Base-by-base conservation (phyloP, 2,888 invertebrate genomes). In the Nasonovia ribisnigri region DNA sequence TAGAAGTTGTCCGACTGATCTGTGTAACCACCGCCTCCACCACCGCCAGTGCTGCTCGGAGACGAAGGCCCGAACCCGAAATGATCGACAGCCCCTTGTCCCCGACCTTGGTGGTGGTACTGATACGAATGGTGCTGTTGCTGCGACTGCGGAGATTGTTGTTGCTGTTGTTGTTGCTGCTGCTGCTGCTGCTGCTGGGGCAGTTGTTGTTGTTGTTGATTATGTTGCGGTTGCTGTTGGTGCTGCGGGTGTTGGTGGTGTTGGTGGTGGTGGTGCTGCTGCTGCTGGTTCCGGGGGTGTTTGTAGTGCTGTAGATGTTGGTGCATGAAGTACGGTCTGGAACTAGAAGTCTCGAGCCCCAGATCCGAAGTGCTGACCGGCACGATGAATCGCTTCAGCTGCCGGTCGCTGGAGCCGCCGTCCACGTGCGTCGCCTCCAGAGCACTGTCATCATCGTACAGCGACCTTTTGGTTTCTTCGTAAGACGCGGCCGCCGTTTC, bases 11-110 rank as follows among this genome's bases (percentile, higher is more conserved):
- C 77, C 0, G 77, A 36, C 36, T 84, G 88, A 20, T 92, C 93
- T 29, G 88, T 84, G 5, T 92, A 88, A 10, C 84, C 91, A 29
- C 93, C 91, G 16, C 94, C 94, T 20, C 94, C 94, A 26, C 90
- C 92, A 1, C 87, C 92, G 24, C 86, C 29, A 42, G 54, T 87
- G 43, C 94, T 94, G 29, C 89, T 84, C 42, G 91, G 57, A 60
- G 89, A 86, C 51, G 67, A 88, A 36, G 89, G 60, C 1, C 91
- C 94, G 26, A 91, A 94, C 6, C 90, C 88, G 26, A 54, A 54
- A 11, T 67, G 48, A n/a, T 93, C 92, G n/a, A 46, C 42, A 10
- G 20, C 94, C 8, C 51, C 6, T 20, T 36, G 26, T 10, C 88
- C 77, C 29, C 26, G 77, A 16, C 26, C 57, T 16, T 54, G 88